Evolutionary conservation across 2,797 vertebrate genomes (phyloP).

Genomic region (Ptychadena robeensis): DNA sequence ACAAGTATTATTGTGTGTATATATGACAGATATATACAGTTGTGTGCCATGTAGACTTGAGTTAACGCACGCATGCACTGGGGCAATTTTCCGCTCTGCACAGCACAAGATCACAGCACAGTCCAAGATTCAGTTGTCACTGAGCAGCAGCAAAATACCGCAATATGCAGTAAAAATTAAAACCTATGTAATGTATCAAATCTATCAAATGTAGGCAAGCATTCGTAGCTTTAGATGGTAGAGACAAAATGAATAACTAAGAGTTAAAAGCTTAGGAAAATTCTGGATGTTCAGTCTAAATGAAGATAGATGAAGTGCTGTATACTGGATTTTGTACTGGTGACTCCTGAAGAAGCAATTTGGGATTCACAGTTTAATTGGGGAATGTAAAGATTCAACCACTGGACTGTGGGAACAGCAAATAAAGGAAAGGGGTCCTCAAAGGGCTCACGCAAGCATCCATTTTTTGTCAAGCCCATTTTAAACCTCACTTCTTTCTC

Average conservation of each 20-base stretch:
- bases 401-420: not conserved
- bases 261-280: not conserved
- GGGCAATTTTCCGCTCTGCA: constrained; percentile 8
- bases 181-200: no score
- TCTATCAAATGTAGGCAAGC: no score
- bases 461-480: not conserved
- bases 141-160: constrained; percentile 34
- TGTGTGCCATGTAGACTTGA: not conserved
- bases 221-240: no score
- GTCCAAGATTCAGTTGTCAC: constrained; percentile 19
- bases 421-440: not conserved
- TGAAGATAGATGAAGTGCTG: constrained; percentile 7
- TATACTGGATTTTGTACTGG: not conserved
- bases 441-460: not conserved
- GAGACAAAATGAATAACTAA: not conserved
- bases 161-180: constrained; percentile 27
- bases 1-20: not conserved
- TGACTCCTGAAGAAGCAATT: constrained; percentile 5
- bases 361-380: constrained; percentile 47
- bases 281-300: not conserved
- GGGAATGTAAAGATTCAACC: constrained; percentile 42
- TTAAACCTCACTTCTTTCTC: no score
- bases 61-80: not conserved
- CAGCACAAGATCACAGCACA: constrained; percentile 17
- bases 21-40: not conserved